These are phyloP conservation scores for Agriopis leucophaearia DNA, from an alignment of 2,888 invertebrate genomes.

Conservation along the genomic window DNA sequence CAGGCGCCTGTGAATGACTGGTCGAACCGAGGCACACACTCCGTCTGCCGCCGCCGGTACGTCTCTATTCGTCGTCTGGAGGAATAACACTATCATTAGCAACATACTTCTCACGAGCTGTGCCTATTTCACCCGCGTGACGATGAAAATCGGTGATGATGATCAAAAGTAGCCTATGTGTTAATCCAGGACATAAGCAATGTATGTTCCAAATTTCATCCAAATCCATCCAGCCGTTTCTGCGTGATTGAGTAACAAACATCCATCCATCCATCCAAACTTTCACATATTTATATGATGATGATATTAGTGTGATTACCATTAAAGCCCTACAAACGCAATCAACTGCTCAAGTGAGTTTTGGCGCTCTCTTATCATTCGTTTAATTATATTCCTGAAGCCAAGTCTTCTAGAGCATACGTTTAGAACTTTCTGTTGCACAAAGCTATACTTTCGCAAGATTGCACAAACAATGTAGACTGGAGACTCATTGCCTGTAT, in stretches of 20 bases:
- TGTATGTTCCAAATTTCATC: no score
- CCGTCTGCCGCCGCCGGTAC: conserved; percentile 94
- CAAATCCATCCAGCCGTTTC: no score
- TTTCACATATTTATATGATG: no score
- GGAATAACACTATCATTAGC: conserved; percentile 9
- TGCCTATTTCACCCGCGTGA: no score
- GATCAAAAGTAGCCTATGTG: no score
- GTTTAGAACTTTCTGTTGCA: conserved; percentile 20
- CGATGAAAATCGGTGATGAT: no score
- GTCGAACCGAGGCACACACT: conserved; percentile 95
- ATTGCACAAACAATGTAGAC: conserved; percentile 34
- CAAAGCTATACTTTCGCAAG: conserved; percentile 34
- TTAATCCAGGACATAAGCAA: no score
- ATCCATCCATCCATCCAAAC: no score
- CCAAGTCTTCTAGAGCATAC: conserved; percentile 6
- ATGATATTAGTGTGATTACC: no score
- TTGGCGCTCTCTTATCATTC: not conserved
- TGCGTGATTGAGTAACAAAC: no score
- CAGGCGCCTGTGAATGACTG: conserved; percentile 94
- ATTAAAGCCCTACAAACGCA: not conserved
- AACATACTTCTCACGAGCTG: no score
- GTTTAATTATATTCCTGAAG: conserved; percentile 3
- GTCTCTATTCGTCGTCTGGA: conserved; percentile 93
- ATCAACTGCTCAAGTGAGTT: not conserved
- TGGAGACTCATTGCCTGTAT: conserved; percentile 25